Conservation (phyloP, 2,113 vertebrate genomes). For the Canis aureus region DNA sequence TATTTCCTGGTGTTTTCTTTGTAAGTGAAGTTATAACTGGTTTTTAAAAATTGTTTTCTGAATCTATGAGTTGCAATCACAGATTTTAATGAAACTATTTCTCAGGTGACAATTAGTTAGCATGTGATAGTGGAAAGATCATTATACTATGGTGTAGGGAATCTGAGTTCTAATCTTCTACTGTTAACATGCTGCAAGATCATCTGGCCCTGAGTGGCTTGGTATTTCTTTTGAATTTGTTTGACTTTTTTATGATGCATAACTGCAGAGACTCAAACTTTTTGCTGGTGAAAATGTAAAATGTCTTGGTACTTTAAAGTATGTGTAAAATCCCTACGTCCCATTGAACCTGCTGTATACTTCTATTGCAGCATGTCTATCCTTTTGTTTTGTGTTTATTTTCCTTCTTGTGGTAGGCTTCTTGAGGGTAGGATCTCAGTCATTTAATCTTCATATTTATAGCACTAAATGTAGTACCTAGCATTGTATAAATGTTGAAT, state of each 20-base stretch:
- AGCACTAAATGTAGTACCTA: neutral
- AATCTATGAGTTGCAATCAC: neutral
- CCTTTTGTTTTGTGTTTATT: neutral
- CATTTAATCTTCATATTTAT: conserved; percentile 37
- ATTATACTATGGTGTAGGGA: neutral
- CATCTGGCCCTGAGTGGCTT: neutral
- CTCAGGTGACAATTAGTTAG: neutral
- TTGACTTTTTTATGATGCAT: conserved; percentile 43
- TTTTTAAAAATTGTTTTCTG: conserved; percentile 29
- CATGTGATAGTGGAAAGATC: neutral
- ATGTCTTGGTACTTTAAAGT: conserved; percentile 7
- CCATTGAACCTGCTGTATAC: neutral
- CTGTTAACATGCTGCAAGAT: neutral
- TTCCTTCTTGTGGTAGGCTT: conserved; percentile 22
- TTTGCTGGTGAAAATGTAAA: conserved; percentile 58
- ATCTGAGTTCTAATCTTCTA: neutral
- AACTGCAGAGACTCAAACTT: neutral
- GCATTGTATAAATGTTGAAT: conserved; percentile 2
- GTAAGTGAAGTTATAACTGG: neutral
- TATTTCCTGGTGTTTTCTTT: conserved; percentile 2
- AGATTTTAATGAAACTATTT: conserved; percentile 44
- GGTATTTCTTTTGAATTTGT: conserved; percentile 18
- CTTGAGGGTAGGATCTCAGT: neutral
- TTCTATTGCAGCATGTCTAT: neutral
- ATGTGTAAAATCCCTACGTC: neutral